Conservation (phyloP, 92 coral and sea anemone species). For the Epizoanthus stellaris region DNA sequence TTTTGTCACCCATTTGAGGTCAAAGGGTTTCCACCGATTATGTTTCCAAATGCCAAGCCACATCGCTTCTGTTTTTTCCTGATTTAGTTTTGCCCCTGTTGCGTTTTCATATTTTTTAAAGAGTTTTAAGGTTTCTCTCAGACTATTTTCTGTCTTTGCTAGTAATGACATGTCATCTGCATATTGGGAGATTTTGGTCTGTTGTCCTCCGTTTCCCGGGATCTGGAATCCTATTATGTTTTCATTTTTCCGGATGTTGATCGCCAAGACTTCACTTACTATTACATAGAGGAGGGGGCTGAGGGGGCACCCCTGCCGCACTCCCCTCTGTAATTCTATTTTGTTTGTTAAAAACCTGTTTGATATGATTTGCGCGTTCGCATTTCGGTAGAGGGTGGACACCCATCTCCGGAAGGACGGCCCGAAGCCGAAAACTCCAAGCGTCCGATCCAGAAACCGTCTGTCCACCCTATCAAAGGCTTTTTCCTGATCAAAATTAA, state of each 20-base stretch:
- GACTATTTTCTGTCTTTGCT: neutral
- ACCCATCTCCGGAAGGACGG: no score
- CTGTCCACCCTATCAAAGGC: no score
- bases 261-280: neutral
- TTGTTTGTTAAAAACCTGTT: neutral
- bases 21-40: neutral
- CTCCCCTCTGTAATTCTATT: neutral
- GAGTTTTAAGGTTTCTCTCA: no score
- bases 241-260: neutral
- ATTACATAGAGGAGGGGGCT: neutral
- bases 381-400: neutral
- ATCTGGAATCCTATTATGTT: neutral
- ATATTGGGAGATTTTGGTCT: neutral
- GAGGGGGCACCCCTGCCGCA: neutral
- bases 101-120: neutral
- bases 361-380: neutral
- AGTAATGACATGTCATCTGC: neutral
- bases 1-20: neutral
- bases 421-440: no score
- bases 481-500: no score
- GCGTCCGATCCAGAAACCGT: no score
- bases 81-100: neutral
- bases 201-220: neutral
- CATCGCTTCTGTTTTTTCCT: neutral
- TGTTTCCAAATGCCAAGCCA: neutral